phyloP scores from a whole-genome alignment of 2,888 invertebrate genomes.

The Strigamia maritima region DNA sequence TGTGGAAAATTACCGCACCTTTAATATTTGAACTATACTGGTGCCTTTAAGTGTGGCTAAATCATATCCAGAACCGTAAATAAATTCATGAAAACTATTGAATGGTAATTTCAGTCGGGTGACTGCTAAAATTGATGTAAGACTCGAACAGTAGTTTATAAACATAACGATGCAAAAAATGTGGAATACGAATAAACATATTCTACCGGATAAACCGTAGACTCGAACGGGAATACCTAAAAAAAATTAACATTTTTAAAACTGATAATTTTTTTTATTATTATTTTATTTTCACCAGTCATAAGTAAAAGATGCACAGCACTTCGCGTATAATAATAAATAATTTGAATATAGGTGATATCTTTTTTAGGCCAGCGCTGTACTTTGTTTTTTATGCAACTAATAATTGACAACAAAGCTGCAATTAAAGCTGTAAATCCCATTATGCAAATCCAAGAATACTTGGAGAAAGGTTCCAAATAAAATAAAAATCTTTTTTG shows the following conservation, averaged over 20 bases:
- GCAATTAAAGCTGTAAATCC: background rate
- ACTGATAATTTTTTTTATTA: too few relatives aligned
- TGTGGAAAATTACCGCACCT: background rate
- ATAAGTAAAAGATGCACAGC: too few relatives aligned
- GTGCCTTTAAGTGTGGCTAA: background rate
- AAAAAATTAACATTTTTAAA: background rate
- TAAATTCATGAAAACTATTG: background rate
- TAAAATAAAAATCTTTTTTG: background rate
- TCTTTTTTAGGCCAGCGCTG: background rate
- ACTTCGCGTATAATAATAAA: too few relatives aligned
- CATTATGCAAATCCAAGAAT: background rate
- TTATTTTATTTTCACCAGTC: too few relatives aligned
- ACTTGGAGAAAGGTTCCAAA: background rate
- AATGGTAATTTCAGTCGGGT: background rate
- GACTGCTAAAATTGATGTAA: background rate
- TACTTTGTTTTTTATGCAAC: background rate
- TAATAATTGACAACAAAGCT: background rate
- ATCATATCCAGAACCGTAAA: background rate
- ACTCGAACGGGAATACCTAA: background rate
- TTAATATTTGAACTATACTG: background rate
- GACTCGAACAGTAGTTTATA: background rate
- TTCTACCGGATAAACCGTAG: background rate
- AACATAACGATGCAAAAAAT: background rate
- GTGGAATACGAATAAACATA: background rate
- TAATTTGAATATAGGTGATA: too few relatives aligned